Evolutionary conservation across 2,113 vertebrate species (phyloP).

Genomic region (Anthoscopus minutus): DNA sequence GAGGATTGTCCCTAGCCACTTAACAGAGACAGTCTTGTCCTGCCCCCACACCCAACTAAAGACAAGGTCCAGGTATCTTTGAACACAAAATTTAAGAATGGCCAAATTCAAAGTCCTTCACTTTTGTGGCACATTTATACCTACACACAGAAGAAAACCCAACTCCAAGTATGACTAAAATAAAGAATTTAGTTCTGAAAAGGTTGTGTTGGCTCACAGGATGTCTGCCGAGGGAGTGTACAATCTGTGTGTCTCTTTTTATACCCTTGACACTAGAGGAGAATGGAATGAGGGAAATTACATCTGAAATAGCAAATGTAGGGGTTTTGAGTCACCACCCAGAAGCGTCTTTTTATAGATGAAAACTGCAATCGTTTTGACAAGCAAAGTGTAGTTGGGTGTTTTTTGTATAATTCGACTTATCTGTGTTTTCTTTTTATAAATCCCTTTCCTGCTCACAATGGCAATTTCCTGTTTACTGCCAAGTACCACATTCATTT

Average conservation of each 20-base stretch:
- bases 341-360: slow-evolving; percentile 52
- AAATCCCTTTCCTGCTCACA: slow-evolving; percentile 3
- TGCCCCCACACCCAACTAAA: neutral
- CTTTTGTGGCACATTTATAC: neutral
- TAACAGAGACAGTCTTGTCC: neutral
- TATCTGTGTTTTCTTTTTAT: slow-evolving; percentile 53
- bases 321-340: slow-evolving; percentile 57
- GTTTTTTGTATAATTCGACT: slow-evolving; percentile 30
- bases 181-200: neutral
- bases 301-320: slow-evolving; percentile 53
- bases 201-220: slow-evolving; percentile 15
- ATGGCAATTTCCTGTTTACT: slow-evolving; percentile 12
- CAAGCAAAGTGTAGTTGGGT: slow-evolving; percentile 28
- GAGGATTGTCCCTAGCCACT: neutral
- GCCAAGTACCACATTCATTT: neutral
- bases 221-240: neutral
- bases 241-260: slow-evolving; percentile 35
- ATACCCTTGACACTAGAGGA: slow-evolving; percentile 35
- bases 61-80: neutral
- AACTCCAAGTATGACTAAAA: neutral
- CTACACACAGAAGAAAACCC: neutral
- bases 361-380: slow-evolving; percentile 49
- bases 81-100: neutral
- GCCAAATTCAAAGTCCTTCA: neutral
- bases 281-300: slow-evolving; percentile 46